Evolutionary conservation across 1,140 invertebrate species (phyloP).

Genomic region (Chionoecetes opilio): DNA sequence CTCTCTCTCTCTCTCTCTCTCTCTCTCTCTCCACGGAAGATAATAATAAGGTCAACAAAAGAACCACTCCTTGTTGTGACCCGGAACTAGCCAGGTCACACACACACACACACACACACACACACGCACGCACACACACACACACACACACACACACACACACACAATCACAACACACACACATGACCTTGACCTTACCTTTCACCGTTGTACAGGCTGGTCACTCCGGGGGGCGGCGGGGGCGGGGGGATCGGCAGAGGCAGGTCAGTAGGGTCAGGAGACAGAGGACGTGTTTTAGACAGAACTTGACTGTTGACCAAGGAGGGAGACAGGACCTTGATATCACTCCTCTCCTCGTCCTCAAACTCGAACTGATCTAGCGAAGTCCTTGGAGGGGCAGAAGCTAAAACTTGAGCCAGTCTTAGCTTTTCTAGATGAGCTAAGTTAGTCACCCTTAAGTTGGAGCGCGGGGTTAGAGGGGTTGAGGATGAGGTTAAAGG

Average conservation of each 20-base stretch:
- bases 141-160: not conserved
- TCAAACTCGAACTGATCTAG: conserved; percentile 71
- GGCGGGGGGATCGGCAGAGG: not conserved
- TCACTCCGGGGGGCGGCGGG: not conserved
- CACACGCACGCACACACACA: conserved; percentile 40
- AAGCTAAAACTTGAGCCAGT: conserved; percentile 56
- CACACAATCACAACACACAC: too few relatives aligned
- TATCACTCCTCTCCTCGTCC: conserved; percentile 75
- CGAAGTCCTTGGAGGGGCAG: conserved; percentile 59
- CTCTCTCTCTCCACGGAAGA: conserved; percentile 30
- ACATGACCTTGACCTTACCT: conserved; percentile 37
- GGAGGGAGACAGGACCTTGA: conserved; percentile 79
- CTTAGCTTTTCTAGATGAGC: conserved; percentile 70
- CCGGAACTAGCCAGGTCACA: not conserved
- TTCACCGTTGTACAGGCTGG: not conserved
- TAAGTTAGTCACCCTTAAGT: conserved; percentile 66
- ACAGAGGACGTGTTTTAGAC: conserved; percentile 79
- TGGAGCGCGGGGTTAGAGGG: conserved; percentile 44
- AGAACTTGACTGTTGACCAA: conserved; percentile 81
- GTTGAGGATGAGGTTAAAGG: conserved; percentile 50
- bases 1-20: conserved; percentile 49
- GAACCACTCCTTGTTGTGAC: not conserved
- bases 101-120: conserved; percentile 49
- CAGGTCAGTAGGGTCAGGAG: conserved; percentile 67
- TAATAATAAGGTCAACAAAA: not conserved